Conservation (phyloP, 1,140 invertebrate species). For the Lepidurus arcticus region DNA sequence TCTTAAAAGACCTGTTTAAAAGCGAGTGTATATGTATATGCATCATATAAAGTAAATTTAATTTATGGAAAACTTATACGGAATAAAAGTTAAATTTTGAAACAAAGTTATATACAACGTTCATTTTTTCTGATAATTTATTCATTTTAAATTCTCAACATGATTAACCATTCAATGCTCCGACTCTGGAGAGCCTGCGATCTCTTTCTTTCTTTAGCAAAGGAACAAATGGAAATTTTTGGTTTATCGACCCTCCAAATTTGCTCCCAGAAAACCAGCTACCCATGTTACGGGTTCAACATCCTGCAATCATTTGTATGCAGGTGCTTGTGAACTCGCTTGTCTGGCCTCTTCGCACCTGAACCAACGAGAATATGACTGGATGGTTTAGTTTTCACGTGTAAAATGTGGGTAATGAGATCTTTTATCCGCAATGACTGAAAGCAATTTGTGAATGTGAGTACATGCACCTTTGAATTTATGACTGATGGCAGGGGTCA, state of each 20-base stretch:
- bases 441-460: not conserved
- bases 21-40: too few species aligned
- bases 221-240: not conserved
- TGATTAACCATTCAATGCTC: too few species aligned
- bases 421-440: not conserved
- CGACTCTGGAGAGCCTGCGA: too few species aligned
- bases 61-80: too few species aligned
- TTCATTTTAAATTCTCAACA: too few species aligned
- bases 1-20: too few species aligned
- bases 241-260: not conserved
- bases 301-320: constrained; percentile 4
- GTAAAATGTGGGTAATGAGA: not conserved
- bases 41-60: too few species aligned
- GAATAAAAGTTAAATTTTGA: too few species aligned
- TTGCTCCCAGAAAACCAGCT: not conserved
- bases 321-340: not conserved
- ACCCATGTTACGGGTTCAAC: not conserved
- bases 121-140: too few species aligned
- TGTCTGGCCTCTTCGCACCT: not conserved
- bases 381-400: not conserved
- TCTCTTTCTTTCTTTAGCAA: not conserved
- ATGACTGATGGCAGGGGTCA: not conserved
- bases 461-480: not conserved
- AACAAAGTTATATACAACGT: too few species aligned
- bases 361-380: not conserved